Base-by-base conservation (phyloP, 2,797 vertebrate species). In the Champsocephalus esox region DNA sequence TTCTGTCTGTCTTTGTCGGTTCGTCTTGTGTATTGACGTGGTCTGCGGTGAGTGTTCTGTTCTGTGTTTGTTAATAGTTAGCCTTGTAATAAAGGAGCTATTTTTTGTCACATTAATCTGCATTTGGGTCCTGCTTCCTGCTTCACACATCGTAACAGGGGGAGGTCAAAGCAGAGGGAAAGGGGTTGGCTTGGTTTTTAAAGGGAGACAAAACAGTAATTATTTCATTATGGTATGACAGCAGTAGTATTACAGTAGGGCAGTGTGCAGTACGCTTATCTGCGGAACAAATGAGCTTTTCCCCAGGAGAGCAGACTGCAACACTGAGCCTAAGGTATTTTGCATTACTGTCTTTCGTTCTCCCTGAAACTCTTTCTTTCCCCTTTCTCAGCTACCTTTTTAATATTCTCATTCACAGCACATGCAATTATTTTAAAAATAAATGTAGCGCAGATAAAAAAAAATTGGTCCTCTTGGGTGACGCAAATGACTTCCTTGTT, bases 381-480 rank as follows among this genome's bases (percentile, higher is more conserved):
- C 70, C 74, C 80, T 82, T 89, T 89, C 91, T 92, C 93, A 90
- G 83, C 94, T 90, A 87, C 94, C 87, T 93, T 96, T 97, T 96
- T 97, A 97, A 97, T 96, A 98, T 97, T 96, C 96, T 96, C 95
- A 96, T 96, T 97, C 94, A 92, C 77, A 91, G 94, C 94, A 92
- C 94, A 87, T 83, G 95, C 97, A 98, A 98, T 99, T 98, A 98
- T 96, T 98, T 97, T 95, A 81, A 96, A 98, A 98, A 98, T 98
- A 98, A 97, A 98, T 99, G 97, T 97, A 95, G 96, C 95, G 90
- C 95, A 95, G 96, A 97, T 95, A 96, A 95, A 90, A 90, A 87
- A 87, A 91, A 97, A 96, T 96, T 95, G 94, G 94, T 96, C 97
- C 98, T 98, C 97, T 96, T 96, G 98, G 97, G 97, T 97, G 96